These are phyloP conservation scores for Agelaius phoeniceus DNA, from an alignment of 2,113 vertebrate genomes.

Conservation along the genomic window DNA sequence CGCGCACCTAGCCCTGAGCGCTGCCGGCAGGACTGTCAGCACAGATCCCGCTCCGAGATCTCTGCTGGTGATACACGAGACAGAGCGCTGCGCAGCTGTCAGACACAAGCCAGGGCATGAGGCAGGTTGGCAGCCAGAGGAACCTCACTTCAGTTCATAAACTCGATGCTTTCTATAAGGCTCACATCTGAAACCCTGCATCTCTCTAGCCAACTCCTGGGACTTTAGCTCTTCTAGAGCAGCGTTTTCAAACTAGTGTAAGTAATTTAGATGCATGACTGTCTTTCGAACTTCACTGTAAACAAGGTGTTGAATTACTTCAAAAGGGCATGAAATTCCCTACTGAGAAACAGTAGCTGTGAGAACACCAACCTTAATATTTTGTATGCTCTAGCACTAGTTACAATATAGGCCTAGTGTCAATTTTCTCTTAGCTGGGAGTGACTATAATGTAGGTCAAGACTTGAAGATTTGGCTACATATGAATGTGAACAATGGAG, in stretches of 20 bases:
- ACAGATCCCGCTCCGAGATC: not conserved
- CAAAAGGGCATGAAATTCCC: not conserved
- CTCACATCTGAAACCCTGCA: not conserved
- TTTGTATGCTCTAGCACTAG: not conserved
- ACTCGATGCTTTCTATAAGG: not conserved
- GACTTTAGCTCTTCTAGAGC: not conserved
- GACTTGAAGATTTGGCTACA: not conserved
- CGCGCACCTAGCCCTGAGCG: not conserved
- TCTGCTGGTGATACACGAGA: slow-evolving; percentile 16
- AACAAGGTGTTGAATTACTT: not conserved
- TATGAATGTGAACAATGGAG: not conserved
- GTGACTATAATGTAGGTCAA: not conserved
- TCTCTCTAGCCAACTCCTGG: not conserved
- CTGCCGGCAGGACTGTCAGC: not conserved
- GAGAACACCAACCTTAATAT: not conserved
- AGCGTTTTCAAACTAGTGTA: not conserved
- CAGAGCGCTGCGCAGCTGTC: slow-evolving; percentile 1
- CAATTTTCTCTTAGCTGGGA: not conserved
- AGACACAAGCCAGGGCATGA: slow-evolving; percentile 70
- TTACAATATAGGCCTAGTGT: not conserved
- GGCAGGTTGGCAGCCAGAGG: slow-evolving; percentile 33
- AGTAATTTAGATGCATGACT: not conserved
- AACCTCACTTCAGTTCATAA: slow-evolving; percentile 30
- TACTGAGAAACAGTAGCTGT: not conserved
- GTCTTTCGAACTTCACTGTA: not conserved